Base-by-base conservation (phyloP, 1,140 invertebrate genomes). In the Chironomus striatipennis region DNA sequence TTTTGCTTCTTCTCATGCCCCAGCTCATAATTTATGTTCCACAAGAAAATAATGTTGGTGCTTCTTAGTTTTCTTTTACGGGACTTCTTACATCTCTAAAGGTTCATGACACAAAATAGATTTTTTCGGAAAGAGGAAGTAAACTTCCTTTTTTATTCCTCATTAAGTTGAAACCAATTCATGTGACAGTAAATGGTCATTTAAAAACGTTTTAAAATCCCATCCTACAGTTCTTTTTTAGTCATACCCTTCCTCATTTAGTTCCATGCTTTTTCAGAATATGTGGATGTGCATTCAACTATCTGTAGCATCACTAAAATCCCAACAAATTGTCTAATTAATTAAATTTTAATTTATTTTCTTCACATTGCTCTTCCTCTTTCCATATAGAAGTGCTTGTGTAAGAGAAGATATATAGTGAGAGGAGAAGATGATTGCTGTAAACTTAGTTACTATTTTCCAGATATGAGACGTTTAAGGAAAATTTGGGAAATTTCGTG, bases 271-370 rank as follows among this genome's bases (percentile, higher is more conserved):
- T 34, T 34, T 34, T 34, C 24, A 34, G 24, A 34, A 34, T 34
- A 34, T 34, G 24, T 34, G 24, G 1, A 34, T 34, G 24, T 34
- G 24, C 24, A 34, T 34, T 34, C 24, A 10, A 47, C 43, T 47
- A 57, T 57, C 47, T 57, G 47, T 57, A 57, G n/a, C 47, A 57
- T 34, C 65, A 18, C 65, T 34, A 34, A 20, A 70, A 70, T 21
- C 65, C 65, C 20, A 70, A 70, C 65, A 70, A 70, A 70, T 70
- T 70, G 65, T 70, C 17, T 70, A 70, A 70, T 70, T 70, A 70
- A 70, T 70, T 70, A 70, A 70, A 70, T 70, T 70, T 20, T 70
- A 70, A 70, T 70, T 70, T 70, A 70, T 70, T 70, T 70, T 70
- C 65, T 70, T 70, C 8, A 57, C 47, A n/a, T 57, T 15, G 12